phyloP scores from a whole-genome alignment of 2,113 vertebrate species.

The Callaeas wilsoni region DNA sequence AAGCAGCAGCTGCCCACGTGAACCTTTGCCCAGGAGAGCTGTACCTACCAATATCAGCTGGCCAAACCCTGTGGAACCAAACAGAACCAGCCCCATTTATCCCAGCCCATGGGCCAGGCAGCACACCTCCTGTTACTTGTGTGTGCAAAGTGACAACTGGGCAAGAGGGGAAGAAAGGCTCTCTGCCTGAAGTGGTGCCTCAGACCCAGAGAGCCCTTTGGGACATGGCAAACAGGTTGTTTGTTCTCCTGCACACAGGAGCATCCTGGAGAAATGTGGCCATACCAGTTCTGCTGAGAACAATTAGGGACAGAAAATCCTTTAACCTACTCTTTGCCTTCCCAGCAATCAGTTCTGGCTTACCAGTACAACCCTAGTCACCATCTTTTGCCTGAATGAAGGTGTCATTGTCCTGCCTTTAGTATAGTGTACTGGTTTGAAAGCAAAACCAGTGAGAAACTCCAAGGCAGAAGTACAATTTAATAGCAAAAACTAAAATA shows the following conservation, averaged over 20 bases:
- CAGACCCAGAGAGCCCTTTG: not conserved
- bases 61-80: not conserved
- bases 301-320: not conserved
- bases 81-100: not conserved
- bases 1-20: not conserved
- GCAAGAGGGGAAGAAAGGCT: not conserved
- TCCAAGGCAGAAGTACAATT: too few species aligned
- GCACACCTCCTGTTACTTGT: not conserved
- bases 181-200: not conserved
- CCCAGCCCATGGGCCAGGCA: not conserved
- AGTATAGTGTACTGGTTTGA: too few species aligned
- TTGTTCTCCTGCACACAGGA: not conserved
- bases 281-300: conserved; percentile 7
- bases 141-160: not conserved
- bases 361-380: not conserved
- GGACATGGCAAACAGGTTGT: not conserved
- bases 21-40: not conserved
- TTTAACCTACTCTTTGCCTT: not conserved
- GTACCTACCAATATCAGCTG: not conserved
- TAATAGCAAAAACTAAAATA: too few species aligned
- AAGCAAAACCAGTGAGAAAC: too few species aligned
- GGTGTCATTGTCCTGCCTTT: not conserved
- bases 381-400: not conserved
- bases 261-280: not conserved
- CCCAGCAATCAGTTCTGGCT: not conserved